Conservation (phyloP, 2,797 vertebrate genomes). For the Pseudochaenichthys georgianus region DNA sequence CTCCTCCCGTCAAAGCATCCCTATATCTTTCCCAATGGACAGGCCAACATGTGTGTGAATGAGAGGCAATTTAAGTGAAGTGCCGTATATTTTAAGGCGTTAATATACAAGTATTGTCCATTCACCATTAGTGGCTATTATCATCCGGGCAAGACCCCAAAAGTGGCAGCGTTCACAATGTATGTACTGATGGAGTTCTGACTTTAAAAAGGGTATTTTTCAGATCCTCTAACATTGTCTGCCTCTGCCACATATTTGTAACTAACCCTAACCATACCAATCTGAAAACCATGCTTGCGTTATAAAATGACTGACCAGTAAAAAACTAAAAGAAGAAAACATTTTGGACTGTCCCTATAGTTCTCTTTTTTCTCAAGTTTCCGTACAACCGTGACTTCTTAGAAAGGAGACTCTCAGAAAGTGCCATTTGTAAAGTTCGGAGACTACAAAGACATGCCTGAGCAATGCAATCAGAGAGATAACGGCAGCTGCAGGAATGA, state of each 20-base stretch:
- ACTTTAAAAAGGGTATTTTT: neutral
- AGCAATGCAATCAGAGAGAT: constrained; percentile 5
- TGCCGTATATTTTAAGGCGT: constrained; percentile 1
- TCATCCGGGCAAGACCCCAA: neutral
- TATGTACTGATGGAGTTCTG: neutral
- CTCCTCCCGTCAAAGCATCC: neutral
- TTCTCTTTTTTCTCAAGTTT: no score
- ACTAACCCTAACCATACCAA: neutral
- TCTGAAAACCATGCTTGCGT: neutral
- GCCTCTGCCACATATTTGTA: no score
- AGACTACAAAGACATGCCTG: neutral
- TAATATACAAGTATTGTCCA: neutral
- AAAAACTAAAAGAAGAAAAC: no score
- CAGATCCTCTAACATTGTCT: no score
- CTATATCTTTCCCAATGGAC: neutral
- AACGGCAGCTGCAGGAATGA: neutral
- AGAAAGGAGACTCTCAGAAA: no score
- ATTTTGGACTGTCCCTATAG: no score
- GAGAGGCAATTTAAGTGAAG: constrained; percentile 3
- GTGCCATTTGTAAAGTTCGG: neutral
- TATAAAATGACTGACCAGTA: no score
- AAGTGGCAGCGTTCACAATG: neutral
- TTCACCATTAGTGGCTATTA: constrained; percentile 5
- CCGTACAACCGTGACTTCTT: no score
- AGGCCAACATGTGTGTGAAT: no score